A percentile compares a stretch with the other conserved stretches of the same genome.
Conservation (phyloP, 2,888 invertebrate species). For the Rhingia rostrata region DNA sequence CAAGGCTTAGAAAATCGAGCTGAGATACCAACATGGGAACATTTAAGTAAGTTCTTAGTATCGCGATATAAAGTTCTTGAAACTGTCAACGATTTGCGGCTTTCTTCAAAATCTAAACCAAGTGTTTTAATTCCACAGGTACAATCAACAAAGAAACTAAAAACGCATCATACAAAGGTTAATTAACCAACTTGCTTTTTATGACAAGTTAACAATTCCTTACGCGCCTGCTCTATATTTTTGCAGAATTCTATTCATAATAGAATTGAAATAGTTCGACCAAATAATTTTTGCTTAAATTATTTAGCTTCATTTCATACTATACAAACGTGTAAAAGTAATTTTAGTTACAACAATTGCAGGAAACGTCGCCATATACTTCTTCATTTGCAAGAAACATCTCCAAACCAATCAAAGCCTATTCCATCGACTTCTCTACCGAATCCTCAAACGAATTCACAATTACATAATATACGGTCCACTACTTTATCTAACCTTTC, state of each 20-base stretch:
- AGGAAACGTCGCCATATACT: slow-evolving; percentile 28
- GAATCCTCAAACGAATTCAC: neutral
- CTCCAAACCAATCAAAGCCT: neutral
- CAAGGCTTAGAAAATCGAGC: neutral
- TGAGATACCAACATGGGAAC: slow-evolving; percentile 26
- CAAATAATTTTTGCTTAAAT: slow-evolving; percentile 10
- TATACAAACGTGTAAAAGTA: slow-evolving; percentile 24
- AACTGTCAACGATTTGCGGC: no score
- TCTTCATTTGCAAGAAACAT: slow-evolving; percentile 4
- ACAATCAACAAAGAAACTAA: neutral
- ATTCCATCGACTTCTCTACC: neutral
- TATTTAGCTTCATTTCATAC: slow-evolving; percentile 18
- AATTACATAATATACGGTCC: slow-evolving; percentile 9
- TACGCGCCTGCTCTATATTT: slow-evolving; percentile 12
- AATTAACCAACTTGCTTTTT: neutral
- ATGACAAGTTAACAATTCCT: neutral
- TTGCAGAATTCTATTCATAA: slow-evolving; percentile 10
- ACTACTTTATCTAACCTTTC: neutral
- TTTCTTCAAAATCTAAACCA: no score
- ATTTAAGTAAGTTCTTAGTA: no score
- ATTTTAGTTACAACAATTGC: slow-evolving; percentile 12
- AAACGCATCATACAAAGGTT: neutral
- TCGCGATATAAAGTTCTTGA: no score
- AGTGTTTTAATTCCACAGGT: no score
- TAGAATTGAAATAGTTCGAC: slow-evolving; percentile 12